Evolutionary conservation across 2,797 vertebrate species (phyloP).

Genomic region (Sparus aurata): DNA sequence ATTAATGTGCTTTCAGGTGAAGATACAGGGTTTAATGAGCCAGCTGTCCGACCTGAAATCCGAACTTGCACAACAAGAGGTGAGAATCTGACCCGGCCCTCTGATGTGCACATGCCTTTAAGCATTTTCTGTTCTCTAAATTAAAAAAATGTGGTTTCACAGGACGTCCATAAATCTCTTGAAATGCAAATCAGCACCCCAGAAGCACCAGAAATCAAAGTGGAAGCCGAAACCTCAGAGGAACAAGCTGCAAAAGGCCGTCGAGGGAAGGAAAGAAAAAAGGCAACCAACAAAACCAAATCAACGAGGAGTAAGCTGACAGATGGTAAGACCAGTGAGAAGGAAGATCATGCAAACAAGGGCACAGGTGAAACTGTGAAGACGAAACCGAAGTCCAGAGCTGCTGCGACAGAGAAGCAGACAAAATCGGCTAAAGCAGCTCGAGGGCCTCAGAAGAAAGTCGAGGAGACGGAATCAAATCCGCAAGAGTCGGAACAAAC

Average conservation of each 20-base stretch:
- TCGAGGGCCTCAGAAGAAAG: background rate
- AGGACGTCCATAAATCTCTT: conserved; percentile 37
- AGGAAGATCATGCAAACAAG: background rate
- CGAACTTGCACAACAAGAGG: conserved; percentile 56
- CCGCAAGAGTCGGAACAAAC: background rate
- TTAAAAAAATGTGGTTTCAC: conserved; percentile 1
- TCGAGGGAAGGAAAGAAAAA: background rate
- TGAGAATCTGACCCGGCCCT: conserved; percentile 8
- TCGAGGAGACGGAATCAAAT: background rate
- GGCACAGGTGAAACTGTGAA: background rate
- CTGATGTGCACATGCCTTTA: too few species aligned
- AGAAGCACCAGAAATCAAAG: conserved; percentile 6
- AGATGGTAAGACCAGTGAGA: too few species aligned
- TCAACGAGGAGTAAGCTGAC: background rate
- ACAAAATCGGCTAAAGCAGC: background rate
- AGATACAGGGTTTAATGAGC: conserved; percentile 60
- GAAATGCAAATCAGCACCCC: conserved; percentile 8
- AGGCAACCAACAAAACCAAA: background rate
- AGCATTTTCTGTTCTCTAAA: background rate
- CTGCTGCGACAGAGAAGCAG: background rate
- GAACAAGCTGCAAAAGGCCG: background rate
- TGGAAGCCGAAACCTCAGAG: background rate
- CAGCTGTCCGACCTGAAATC: conserved; percentile 61
- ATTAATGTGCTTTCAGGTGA: conserved; percentile 46
- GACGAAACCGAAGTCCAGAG: background rate